Conservation (phyloP, 2,113 vertebrate species). For the Heptranchias perlo region DNA sequence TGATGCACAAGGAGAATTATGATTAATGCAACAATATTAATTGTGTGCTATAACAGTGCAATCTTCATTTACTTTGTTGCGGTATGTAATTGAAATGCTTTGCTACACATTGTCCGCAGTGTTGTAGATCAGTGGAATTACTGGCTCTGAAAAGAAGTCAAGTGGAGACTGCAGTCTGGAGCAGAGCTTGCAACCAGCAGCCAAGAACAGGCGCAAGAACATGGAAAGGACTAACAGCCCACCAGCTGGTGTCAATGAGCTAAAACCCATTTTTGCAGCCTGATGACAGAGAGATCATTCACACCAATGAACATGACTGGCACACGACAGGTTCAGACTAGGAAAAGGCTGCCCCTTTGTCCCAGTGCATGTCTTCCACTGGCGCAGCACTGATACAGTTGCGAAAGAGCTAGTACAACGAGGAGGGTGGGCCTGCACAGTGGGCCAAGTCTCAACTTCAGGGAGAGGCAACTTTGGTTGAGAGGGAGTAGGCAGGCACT, state of each 20-base stretch:
- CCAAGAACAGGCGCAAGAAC: not conserved
- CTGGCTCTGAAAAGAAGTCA: not conserved
- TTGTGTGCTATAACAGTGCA: not conserved
- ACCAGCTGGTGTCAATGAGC: not conserved
- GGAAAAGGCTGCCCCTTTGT: not conserved
- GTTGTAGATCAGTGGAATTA: not conserved
- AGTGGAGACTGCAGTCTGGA: not conserved
- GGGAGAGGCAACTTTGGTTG: not conserved
- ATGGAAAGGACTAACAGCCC: not conserved
- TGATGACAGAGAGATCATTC: not conserved
- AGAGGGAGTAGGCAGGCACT: not conserved
- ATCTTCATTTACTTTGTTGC: not conserved
- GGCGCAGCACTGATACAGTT: not conserved
- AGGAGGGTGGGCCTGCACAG: too few relatives aligned
- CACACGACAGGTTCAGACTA: not conserved
- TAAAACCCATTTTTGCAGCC: not conserved
- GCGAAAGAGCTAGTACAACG: not conserved
- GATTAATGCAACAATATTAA: not conserved
- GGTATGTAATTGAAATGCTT: not conserved
- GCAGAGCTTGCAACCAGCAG: not conserved
- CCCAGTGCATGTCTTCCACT: not conserved
- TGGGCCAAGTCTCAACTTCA: not conserved
- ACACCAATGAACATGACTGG: not conserved
- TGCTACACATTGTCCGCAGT: not conserved
- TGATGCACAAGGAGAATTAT: not conserved